A percentile compares a stretch with the other conserved stretches of the same genome.
Evolutionary conservation across 2,113 vertebrate genomes (phyloP).

Genomic region (Conger conger): DNA sequence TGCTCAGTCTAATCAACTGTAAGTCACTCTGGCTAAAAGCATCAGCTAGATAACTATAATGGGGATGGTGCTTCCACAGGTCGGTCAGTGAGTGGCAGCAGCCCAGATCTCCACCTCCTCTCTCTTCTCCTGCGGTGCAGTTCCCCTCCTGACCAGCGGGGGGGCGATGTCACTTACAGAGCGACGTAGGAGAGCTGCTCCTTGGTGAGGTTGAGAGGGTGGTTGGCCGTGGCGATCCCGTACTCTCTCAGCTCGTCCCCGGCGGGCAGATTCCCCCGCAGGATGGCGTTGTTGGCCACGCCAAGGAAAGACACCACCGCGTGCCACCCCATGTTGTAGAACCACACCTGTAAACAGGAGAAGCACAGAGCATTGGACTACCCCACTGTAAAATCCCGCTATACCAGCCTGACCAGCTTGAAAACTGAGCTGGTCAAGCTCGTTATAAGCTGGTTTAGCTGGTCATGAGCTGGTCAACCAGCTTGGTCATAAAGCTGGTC

Average conservation of each 20-base stretch:
- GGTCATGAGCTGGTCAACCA: no score
- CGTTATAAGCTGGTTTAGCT: no score
- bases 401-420: no score
- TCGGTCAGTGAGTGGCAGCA: not conserved
- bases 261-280: constrained; percentile 81
- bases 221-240: constrained; percentile 88
- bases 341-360: constrained; percentile 83
- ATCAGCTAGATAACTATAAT: no score
- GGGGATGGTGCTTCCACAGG: not conserved
- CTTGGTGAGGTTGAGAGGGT: constrained; percentile 94
- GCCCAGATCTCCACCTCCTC: not conserved
- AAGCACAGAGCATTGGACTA: constrained; percentile 25
- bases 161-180: constrained; percentile 76
- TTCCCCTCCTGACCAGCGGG: not conserved
- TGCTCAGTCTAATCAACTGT: no score
- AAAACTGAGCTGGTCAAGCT: no score
- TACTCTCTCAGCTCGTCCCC: constrained; percentile 72
- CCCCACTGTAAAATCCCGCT: no score
- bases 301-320: constrained; percentile 85
- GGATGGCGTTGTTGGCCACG: constrained; percentile 89
- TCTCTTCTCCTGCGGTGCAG: not conserved
- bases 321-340: constrained; percentile 95
- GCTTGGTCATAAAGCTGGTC: no score
- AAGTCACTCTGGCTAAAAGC: no score
- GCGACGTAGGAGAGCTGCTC: constrained; percentile 85